Percentiles rank a stretch among this genome's conserved stretches.
Evolutionary conservation across 1,140 invertebrate species (phyloP).

Genomic region (Scaptomyza pallida): DNA sequence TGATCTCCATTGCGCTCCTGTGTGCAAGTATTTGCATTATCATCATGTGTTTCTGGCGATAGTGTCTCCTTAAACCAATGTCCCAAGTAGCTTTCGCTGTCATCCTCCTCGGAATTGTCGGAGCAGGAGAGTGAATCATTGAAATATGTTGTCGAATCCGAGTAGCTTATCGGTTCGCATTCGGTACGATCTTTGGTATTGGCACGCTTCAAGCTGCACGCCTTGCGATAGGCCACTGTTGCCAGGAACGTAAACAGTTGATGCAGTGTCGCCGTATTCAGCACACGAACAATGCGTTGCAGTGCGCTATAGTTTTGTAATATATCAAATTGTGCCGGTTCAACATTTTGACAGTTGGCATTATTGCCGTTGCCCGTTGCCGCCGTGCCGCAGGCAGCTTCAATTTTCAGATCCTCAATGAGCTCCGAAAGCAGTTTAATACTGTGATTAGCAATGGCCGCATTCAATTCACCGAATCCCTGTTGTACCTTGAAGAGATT

Average conservation of each 20-base stretch:
- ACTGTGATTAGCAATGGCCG: constrained; percentile 91
- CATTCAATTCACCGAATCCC: constrained; percentile 92
- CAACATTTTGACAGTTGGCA: constrained; percentile 55
- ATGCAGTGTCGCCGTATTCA: constrained; percentile 86
- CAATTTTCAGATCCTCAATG: constrained; percentile 88
- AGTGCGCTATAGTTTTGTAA: constrained; percentile 85
- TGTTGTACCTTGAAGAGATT: constrained; percentile 87
- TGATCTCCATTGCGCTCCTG: constrained; percentile 84
- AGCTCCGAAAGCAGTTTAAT: constrained; percentile 87
- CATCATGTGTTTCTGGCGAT: constrained; percentile 89
- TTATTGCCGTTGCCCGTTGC: constrained; percentile 79
- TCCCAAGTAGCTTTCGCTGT: constrained; percentile 94
- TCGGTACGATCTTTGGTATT: constrained; percentile 91
- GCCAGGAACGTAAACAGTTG: constrained; percentile 94
- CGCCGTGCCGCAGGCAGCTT: constrained; percentile 85
- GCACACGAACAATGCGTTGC: constrained; percentile 84
- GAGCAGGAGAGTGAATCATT: constrained; percentile 96
- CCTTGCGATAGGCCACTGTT: constrained; percentile 95
- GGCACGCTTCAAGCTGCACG: constrained; percentile 91
- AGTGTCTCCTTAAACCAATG: constrained; percentile 97
- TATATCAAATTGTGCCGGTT: constrained; percentile 84
- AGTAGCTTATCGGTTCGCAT: constrained; percentile 90
- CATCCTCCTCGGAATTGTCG: constrained; percentile 94
- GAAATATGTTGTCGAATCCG: constrained; percentile 96
- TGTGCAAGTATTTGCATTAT: constrained; percentile 84